These are phyloP conservation scores for Leucoma salicis DNA, from an alignment of 2,888 invertebrate species.

Conservation along the genomic window DNA sequence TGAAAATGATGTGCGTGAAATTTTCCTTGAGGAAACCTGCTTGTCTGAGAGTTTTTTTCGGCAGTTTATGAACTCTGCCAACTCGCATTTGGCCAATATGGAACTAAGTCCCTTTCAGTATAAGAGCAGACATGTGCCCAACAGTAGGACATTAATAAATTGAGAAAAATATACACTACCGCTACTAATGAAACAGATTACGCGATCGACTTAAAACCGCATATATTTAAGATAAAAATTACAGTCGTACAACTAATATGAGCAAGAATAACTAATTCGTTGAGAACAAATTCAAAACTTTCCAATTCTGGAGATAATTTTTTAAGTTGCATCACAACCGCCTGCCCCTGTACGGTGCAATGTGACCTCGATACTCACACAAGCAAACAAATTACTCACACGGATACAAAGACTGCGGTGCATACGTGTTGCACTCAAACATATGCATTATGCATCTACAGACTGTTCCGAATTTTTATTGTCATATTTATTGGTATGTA, in stretches of 20 bases:
- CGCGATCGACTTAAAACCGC: neutral
- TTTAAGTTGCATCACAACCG: constrained; percentile 55
- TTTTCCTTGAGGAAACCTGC: too few species aligned
- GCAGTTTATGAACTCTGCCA: too few species aligned
- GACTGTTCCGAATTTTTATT: constrained; percentile 40
- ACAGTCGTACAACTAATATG: constrained; percentile 10
- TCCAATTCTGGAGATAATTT: constrained; percentile 51
- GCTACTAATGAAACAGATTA: too few species aligned
- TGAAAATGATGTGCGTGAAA: too few species aligned
- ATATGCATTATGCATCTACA: constrained; percentile 47
- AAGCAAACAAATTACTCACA: constrained; percentile 39
- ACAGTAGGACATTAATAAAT: too few species aligned
- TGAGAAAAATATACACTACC: too few species aligned
- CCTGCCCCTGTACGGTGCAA: constrained; percentile 55
- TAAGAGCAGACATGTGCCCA: too few species aligned
- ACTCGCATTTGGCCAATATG: too few species aligned
- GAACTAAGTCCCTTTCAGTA: too few species aligned
- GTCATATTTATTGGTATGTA: constrained; percentile 28
- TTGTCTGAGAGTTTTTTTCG: too few species aligned
- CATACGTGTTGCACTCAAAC: constrained; percentile 49
- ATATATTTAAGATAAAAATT: neutral
- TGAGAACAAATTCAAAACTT: constrained; percentile 42
- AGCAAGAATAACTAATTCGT: constrained; percentile 22
- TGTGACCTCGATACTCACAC: constrained; percentile 74
- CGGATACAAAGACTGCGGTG: constrained; percentile 33